Base-by-base conservation (phyloP, 2,113 vertebrate genomes). In the Crotophaga sulcirostris region DNA sequence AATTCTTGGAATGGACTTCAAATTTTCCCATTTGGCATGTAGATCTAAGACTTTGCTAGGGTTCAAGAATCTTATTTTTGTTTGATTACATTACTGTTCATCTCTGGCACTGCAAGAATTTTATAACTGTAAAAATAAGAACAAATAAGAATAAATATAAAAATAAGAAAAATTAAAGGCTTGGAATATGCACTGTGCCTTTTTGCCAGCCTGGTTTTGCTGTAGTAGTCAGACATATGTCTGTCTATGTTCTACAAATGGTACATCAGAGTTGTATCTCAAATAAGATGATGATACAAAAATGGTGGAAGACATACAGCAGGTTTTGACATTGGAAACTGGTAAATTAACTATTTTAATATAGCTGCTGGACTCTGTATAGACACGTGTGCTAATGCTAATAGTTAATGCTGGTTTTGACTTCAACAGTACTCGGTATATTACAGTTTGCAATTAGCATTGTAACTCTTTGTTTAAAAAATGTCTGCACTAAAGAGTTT, bases 91-190 rank as follows among this genome's bases (percentile, higher is more conserved):
- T 86, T 83, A 74, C 36, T 83, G 31, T 72, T 79, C 59, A 80
- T 89, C 59, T 83, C 19, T 90, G 66, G 66, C 58, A 95, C 15
- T 51, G 85, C 47, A 96, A 93, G 47, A 93, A 85, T 63, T 92
- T 88, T 93, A 93, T 84, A 93, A 74, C 21, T 88, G 26, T 76
- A 94, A 87, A 94, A 90, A 94, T 60, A 5, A 94, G 66, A 96
- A 89, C n/a, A n/a, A n/a, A n/a, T n/a, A n/a, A n/a, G n/a, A n/a
- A n/a, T n/a, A n/a, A n/a, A n/a, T n/a, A n/a, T n/a, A n/a, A n/a
- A n/a, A n/a, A n/a, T n/a, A n/a, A n/a, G 5, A 17, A 91, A 96
- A 97, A 91, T 45, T 55, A 47, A 60, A 62, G 52, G 38, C 73
- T 84, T 96, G 49, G 69, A 96, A 55, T 67, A 94, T 1, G 10